Evolutionary conservation across 2,113 vertebrate species (phyloP).

Genomic region (Strix aluco): DNA sequence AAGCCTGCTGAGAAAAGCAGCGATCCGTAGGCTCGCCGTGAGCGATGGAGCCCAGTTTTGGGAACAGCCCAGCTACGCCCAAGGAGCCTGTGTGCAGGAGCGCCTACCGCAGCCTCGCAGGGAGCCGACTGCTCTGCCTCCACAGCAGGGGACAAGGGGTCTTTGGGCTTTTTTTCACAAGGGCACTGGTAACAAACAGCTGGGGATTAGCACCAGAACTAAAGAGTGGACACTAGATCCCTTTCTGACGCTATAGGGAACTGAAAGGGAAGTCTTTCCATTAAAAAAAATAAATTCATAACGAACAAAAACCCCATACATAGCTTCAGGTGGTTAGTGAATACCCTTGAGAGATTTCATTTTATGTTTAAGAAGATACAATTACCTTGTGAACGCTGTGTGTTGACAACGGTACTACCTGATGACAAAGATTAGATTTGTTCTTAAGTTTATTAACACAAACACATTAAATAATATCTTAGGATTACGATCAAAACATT

Average conservation of each 20-base stretch:
- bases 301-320: not conserved
- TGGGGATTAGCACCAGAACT: slow-evolving; percentile 2
- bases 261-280: slow-evolving; percentile 10
- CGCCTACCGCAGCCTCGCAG: not conserved
- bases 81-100: slow-evolving; percentile 12
- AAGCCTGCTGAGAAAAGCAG: slow-evolving; percentile 26
- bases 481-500: slow-evolving; percentile 62
- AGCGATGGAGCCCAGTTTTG: not conserved
- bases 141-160: not conserved
- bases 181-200: not conserved
- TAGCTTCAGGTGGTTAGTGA: slow-evolving; percentile 60
- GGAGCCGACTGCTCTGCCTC: slow-evolving; percentile 11
- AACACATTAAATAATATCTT: slow-evolving; percentile 67
- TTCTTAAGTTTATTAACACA: slow-evolving; percentile 76
- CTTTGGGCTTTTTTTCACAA: not conserved
- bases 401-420: slow-evolving; percentile 78
- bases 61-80: slow-evolving; percentile 8
- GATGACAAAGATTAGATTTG: slow-evolving; percentile 79
- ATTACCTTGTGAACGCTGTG: slow-evolving; percentile 75
- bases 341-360: slow-evolving; percentile 64
- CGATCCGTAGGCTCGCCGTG: not conserved
- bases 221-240: not conserved
- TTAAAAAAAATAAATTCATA: not conserved
- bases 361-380: slow-evolving; percentile 75
- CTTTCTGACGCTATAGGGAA: slow-evolving; percentile 15